Percentiles rank a stretch among this genome's conserved stretches.
Conservation (phyloP, 2,888 invertebrate species). For the Heteromurus nitidus region DNA sequence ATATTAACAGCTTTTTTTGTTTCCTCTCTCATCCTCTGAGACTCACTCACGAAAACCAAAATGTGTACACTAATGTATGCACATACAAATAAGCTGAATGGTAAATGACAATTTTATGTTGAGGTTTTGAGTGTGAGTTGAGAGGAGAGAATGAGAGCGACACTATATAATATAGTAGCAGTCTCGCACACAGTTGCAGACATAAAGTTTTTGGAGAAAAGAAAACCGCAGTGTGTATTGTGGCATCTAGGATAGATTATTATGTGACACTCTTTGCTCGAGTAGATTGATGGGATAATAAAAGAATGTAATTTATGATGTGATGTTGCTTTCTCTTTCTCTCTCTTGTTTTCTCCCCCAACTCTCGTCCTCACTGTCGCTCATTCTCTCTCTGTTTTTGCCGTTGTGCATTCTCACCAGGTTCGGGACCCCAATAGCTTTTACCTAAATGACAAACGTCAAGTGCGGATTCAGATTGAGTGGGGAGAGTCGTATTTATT, state of each 20-base stretch:
- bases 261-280: conserved; percentile 50
- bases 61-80: too few relatives aligned
- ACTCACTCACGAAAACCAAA: too few relatives aligned
- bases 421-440: conserved; percentile 82
- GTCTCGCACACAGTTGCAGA: not conserved
- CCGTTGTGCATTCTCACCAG: conserved; percentile 70
- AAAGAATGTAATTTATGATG: conserved; percentile 52
- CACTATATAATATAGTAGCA: too few relatives aligned
- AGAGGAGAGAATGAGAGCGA: not conserved
- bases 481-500: conserved; percentile 89
- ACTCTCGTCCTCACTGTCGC: not conserved
- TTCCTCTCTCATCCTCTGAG: not conserved
- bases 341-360: conserved; percentile 49
- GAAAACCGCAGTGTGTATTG: not conserved
- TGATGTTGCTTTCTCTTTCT: conserved; percentile 18
- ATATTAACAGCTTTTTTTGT: conserved; percentile 12
- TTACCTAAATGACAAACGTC: conserved; percentile 84
- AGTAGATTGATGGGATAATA: conserved; percentile 58
- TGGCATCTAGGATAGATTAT: conserved; percentile 32
- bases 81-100: not conserved
- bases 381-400: not conserved
- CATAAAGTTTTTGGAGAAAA: not conserved
- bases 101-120: not conserved
- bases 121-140: not conserved
- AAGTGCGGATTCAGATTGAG: conserved; percentile 85